These are phyloP conservation scores for Eumeta japonica DNA, from an alignment of 1,140 invertebrate genomes.

Conservation along the genomic window DNA sequence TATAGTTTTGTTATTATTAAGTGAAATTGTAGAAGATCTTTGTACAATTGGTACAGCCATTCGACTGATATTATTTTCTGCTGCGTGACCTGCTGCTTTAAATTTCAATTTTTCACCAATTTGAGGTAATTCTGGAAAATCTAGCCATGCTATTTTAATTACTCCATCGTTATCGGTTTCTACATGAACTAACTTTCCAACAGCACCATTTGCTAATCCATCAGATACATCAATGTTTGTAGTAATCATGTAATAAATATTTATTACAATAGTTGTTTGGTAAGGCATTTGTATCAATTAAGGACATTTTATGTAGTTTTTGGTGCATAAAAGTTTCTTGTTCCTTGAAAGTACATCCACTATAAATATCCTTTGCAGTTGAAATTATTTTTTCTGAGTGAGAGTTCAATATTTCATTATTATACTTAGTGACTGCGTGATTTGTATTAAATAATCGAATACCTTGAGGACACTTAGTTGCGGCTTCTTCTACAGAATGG, in stretches of 20 bases:
- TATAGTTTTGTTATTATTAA: slow-evolving; percentile 11
- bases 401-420: slow-evolving; percentile 9
- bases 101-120: slow-evolving; percentile 3
- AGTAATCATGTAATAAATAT: slow-evolving; percentile 30
- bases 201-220: slow-evolving; percentile 33
- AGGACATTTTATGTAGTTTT: slow-evolving; percentile 30
- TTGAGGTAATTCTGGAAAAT: slow-evolving; percentile 3
- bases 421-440: slow-evolving; percentile 2
- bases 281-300: slow-evolving; percentile 33
- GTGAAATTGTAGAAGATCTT: no score
- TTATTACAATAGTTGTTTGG: slow-evolving; percentile 22
- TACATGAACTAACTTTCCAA: slow-evolving; percentile 26
- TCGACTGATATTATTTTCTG: neutral
- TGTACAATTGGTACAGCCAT: neutral
- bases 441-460: slow-evolving; percentile 7
- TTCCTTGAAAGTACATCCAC: slow-evolving; percentile 11
- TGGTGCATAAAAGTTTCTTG: slow-evolving; percentile 14
- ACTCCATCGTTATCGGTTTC: slow-evolving; percentile 17
- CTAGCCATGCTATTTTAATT: slow-evolving; percentile 5
- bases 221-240: slow-evolving; percentile 33
- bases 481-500: neutral
- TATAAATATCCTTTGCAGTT: slow-evolving; percentile 6
- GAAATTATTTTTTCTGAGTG: slow-evolving; percentile 15
- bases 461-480: slow-evolving; percentile 5
- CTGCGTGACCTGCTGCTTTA: slow-evolving; percentile 5